A percentile compares a stretch with the other conserved stretches of the same genome.
Evolutionary conservation across 37 sponge, comb jelly and placozoan genomes (phyloP).

Genomic region (Geodia barretti): DNA sequence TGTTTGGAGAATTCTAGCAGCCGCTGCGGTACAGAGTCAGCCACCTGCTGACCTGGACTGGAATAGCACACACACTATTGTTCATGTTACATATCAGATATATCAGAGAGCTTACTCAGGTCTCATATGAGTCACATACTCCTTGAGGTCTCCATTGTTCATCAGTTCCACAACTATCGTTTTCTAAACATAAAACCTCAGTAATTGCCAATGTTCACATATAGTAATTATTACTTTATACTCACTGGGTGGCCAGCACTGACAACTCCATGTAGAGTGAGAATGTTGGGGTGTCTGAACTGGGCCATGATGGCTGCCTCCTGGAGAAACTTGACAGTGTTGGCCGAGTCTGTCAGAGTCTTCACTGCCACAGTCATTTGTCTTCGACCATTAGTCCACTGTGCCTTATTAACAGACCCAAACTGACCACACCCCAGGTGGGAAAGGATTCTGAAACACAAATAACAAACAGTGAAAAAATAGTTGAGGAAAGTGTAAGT

Average conservation of each 20-base stretch:
- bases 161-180: not conserved
- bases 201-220: not conserved
- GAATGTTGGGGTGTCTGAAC: slow-evolving; percentile 7
- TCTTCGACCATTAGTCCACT: not conserved
- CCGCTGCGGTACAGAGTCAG: not conserved
- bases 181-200: not conserved
- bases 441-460: not conserved
- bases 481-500: not conserved
- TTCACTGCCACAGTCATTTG: not conserved
- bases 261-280: slow-evolving; percentile 2
- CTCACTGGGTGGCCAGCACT: slow-evolving; percentile 3
- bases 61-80: not conserved
- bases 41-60: not conserved
- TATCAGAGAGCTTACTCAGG: not conserved
- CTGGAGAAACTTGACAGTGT: slow-evolving; percentile 9
- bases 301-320: slow-evolving; percentile 20
- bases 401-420: not conserved
- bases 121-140: not conserved
- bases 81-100: not conserved
- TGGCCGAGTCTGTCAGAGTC: not conserved
- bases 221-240: not conserved
- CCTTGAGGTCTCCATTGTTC: slow-evolving; percentile 3
- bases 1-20: slow-evolving; percentile 13
- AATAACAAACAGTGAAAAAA: not conserved
- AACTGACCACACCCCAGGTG: not conserved